Base-by-base conservation (phyloP, 2,888 invertebrate species). In the Cryptophagus acutangulus region DNA sequence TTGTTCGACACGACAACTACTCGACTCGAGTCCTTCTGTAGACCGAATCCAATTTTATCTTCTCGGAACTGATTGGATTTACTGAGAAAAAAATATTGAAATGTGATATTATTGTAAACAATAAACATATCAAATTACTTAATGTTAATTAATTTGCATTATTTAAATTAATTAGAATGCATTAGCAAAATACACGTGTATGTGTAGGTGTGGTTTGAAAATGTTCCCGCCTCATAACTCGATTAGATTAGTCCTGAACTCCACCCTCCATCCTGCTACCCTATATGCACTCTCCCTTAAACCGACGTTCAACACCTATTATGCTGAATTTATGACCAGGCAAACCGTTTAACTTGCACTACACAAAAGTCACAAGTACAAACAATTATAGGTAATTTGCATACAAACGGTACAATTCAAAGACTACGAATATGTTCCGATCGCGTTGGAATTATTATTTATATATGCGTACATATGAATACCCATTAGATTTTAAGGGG, bases 341-440 rank as follows among this genome's bases (percentile, higher is more conserved):
- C 25, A 36, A 41, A 41, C 37, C 38, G 41, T 38, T 41, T 38
- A 43, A 34, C 26, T n/a, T n/a, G n/a, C n/a, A n/a, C n/a, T n/a
- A n/a, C n/a, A n/a, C n/a, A n/a, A n/a, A n/a, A n/a, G n/a, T n/a
- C n/a, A n/a, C n/a, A n/a, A n/a, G n/a, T n/a, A n/a, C n/a, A 20
- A 4, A 13, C 12, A 4, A 12, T 12, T 12, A 12, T 8, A 26
- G n/a, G 26, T 26, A 26, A 26, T 26, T 26, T 26, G 12, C 12
- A 26, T 26, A 26, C 26, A 26, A 26, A 26, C 10, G n/a, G 26
- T 6, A 4, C 3, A 12, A 26, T 26, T 26, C n/a, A 31, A 29
- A 20, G 9, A 20, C 9, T 20, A 5, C 5, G 9, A n/a, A n/a
- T n/a, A n/a, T n/a, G n/a, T n/a, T n/a, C n/a, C n/a, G n/a, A n/a